Percentiles rank a stretch among this genome's conserved stretches.
phyloP scores from a whole-genome alignment of 2,888 invertebrate species.

The Acanthoscelides obtectus region DNA sequence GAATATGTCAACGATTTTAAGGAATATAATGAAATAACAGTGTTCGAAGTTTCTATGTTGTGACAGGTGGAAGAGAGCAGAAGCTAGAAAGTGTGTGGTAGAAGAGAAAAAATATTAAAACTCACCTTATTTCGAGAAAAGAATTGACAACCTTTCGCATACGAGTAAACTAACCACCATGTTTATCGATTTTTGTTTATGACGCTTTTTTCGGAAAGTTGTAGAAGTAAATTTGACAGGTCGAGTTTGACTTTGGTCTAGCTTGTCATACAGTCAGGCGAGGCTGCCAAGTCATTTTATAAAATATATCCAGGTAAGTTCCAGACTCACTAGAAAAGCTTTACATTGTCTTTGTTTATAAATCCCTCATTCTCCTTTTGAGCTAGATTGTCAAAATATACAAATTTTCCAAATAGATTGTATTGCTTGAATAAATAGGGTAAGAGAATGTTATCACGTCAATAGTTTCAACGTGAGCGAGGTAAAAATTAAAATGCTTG shows the following conservation, averaged over 20 bases:
- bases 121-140: constrained; percentile 39
- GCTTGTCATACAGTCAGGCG: neutral
- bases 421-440: too few relatives aligned
- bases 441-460: too few relatives aligned
- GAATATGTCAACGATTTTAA: neutral
- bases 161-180: constrained; percentile 43
- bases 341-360: too few relatives aligned
- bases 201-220: constrained; percentile 9
- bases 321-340: too few relatives aligned
- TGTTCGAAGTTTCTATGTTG: neutral
- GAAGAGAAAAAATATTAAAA: constrained; percentile 11
- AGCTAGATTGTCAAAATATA: too few relatives aligned
- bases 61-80: neutral
- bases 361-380: too few relatives aligned
- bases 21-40: neutral
- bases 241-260: neutral
- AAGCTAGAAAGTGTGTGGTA: neutral
- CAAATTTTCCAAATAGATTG: too few relatives aligned
- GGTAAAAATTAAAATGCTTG: too few relatives aligned
- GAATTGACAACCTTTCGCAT: constrained; percentile 34
- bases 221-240: constrained; percentile 4
- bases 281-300: neutral
- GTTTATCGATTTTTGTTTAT: constrained; percentile 44
- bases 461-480: too few relatives aligned
- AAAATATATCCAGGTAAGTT: too few relatives aligned